A percentile compares a stretch with the other conserved stretches of the same genome.
These are phyloP conservation scores for Caradrina clavipalpis DNA, from an alignment of 2,888 invertebrate species.

Conservation along the genomic window DNA sequence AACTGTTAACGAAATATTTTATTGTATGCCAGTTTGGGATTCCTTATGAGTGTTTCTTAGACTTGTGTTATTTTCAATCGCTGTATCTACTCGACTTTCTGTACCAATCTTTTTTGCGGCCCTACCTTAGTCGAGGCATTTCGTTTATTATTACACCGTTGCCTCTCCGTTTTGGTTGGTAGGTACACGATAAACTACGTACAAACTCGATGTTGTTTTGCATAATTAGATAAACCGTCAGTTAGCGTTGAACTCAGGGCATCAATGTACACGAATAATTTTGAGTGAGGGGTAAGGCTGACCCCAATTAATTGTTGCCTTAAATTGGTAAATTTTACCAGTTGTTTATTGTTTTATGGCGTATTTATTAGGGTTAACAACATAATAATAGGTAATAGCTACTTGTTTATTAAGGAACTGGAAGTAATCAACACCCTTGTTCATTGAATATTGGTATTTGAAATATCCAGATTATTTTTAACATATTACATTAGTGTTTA, in stretches of 20 bases:
- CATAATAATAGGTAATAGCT: background rate
- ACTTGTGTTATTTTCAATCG: no score
- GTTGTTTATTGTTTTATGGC: conserved; percentile 18
- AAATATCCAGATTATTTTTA: no score
- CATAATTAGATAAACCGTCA: conserved; percentile 84
- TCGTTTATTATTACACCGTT: conserved; percentile 79
- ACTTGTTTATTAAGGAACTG: background rate
- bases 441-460: no score
- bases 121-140: conserved; percentile 66
- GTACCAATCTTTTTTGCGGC: background rate
- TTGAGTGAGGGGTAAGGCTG: conserved; percentile 22
- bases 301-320: conserved; percentile 39
- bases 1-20: no score
- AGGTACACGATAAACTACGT: conserved; percentile 75
- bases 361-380: background rate
- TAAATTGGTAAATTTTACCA: conserved; percentile 31
- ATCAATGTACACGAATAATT: conserved; percentile 68
- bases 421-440: no score
- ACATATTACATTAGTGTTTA: no score
- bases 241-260: conserved; percentile 72
- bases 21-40: no score
- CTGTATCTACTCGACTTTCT: background rate
- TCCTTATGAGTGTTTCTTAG: no score
- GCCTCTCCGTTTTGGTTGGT: conserved; percentile 62
- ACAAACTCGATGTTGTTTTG: conserved; percentile 80